Base-by-base conservation (phyloP, 2,888 invertebrate genomes). In the Pseudococcus viburni region DNA sequence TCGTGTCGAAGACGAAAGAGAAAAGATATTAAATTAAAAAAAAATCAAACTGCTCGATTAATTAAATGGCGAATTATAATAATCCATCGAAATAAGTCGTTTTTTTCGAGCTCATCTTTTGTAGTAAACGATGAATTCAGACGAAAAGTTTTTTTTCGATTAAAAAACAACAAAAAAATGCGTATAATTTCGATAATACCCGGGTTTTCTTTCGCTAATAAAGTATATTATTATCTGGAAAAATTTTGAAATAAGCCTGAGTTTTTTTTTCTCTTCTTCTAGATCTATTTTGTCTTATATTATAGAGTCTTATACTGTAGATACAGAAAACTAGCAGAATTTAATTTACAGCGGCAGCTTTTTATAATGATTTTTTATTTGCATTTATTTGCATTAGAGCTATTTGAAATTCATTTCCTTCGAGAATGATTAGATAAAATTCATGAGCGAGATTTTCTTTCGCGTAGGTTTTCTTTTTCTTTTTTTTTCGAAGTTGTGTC, bases 311-410 rank as follows among this genome's bases (percentile, higher is more conserved):
- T 33, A 33, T 33, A 33, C 26, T 33, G 3, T 33, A n/a, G 4
- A 6, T 59, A 59, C n/a, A 59, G 59, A n/a, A 19, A 59, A 59
- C 33, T 42, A 80, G 46, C 42, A 42, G 80, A 80, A 80, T 80
- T 80, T n/a, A 80, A 80, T 80, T 42, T 80, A 80, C 80, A 80
- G 42, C 80, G 80, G 42, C 80, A 80, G 80, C 42, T 42, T 80
- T 80, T 80, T n/a, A 80, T 42, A 80, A 80, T 80, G 80, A 80
- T 80, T 80, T 80, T 80, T 80, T 80, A 80, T 80, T 80, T 80
- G 80, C 80, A 80, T 80, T 80, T 80, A 80, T 80, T 80, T 80
- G 80, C 80, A 80, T 80, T 22, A 12, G 42, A 39, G 80, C 80
- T 80, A 42, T 22, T 80, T 80, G 42, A 80, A 80, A 80, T 42